These are phyloP conservation scores for Tadarida brasiliensis DNA, from an alignment of 2,797 vertebrate genomes.

Conservation along the genomic window DNA sequence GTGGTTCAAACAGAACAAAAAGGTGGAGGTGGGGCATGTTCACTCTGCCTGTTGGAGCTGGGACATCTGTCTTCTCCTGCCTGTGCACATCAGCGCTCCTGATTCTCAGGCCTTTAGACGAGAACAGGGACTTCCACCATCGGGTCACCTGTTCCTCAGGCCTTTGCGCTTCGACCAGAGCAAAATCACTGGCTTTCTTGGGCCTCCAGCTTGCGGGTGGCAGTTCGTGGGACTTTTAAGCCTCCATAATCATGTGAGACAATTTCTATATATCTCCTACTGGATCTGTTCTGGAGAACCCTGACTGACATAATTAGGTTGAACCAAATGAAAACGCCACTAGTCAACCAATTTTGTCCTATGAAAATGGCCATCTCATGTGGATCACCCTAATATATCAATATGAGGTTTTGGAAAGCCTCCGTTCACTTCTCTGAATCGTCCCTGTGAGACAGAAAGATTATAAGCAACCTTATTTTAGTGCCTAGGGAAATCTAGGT, in stretches of 20 bases:
- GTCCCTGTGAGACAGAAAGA: conserved; percentile 21
- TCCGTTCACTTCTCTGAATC: conserved; percentile 59
- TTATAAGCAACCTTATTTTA: conserved; percentile 31
- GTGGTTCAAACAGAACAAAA: neutral
- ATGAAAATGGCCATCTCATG: neutral
- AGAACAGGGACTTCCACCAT: neutral
- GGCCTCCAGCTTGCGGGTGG: neutral
- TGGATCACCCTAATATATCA: neutral
- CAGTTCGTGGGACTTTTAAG: neutral
- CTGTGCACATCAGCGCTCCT: neutral
- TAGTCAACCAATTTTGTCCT: neutral
- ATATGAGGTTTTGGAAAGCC: neutral
- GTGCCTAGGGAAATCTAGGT: conserved; percentile 14
- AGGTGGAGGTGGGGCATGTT: neutral
- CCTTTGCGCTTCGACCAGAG: neutral
- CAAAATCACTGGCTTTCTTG: neutral
- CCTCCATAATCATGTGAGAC: neutral
- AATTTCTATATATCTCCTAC: neutral
- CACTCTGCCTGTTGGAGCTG: neutral
- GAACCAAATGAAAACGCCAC: conserved; percentile 27
- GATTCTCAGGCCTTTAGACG: neutral
- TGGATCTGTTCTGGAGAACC: neutral
- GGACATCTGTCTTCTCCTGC: neutral
- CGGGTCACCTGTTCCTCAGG: neutral
- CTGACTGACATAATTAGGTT: neutral